These are phyloP conservation scores for Ceuthmochares aereus DNA, from an alignment of 2,113 vertebrate genomes.

Conservation along the genomic window DNA sequence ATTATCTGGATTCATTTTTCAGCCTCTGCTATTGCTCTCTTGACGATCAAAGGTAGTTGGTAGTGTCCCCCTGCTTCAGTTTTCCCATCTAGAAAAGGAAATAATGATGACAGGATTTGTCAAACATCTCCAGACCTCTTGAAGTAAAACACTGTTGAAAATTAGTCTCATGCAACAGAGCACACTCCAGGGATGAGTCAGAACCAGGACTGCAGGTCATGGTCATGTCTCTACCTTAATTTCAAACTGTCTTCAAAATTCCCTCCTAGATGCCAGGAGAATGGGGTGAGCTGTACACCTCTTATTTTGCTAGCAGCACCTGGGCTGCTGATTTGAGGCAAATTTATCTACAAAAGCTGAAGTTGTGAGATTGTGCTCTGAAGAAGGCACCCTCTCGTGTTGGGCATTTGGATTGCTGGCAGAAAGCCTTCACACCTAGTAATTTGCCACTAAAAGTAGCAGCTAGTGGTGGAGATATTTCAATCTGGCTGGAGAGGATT, in stretches of 20 bases:
- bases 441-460: background rate
- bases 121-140: background rate
- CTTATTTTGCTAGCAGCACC: background rate
- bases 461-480: background rate
- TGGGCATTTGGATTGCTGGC: background rate
- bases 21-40: background rate
- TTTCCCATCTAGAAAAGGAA: background rate
- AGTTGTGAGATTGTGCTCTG: background rate
- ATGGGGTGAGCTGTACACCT: background rate
- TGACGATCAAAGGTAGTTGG: background rate
- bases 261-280: background rate
- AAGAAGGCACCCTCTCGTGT: background rate
- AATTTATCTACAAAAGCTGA: background rate
- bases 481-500: background rate
- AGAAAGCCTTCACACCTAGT: background rate
- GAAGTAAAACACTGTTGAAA: background rate
- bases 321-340: background rate
- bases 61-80: background rate
- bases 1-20: background rate
- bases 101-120: background rate
- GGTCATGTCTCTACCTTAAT: background rate
- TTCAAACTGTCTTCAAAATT: background rate
- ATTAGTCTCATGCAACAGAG: background rate
- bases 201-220: background rate
- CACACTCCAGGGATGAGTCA: background rate